These are phyloP conservation scores for Gonatopus flavifemur DNA, from an alignment of 1,140 invertebrate species.

Conservation along the genomic window DNA sequence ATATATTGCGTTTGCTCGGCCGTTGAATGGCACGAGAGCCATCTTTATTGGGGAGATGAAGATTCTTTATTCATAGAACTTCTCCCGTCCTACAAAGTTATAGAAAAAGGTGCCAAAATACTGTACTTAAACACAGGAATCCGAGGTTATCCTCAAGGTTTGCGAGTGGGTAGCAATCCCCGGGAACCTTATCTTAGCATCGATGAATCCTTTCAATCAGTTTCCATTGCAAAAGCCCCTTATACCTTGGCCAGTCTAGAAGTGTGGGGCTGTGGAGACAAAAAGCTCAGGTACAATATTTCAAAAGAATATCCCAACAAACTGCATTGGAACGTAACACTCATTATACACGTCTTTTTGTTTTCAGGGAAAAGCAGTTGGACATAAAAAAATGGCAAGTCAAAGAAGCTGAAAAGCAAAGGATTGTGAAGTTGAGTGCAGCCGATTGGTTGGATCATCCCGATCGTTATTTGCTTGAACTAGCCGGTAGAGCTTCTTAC, in stretches of 20 bases:
- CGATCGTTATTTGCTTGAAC: conserved; percentile 81
- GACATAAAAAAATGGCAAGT: conserved; percentile 91
- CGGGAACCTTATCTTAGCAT: conserved; percentile 74
- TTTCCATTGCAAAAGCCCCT: conserved; percentile 56
- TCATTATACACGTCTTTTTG: conserved; percentile 16
- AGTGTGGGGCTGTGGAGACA: conserved; percentile 85
- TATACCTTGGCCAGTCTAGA: conserved; percentile 63
- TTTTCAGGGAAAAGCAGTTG: conserved; percentile 72
- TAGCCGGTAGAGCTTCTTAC: conserved; percentile 79
- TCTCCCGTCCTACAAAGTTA: conserved; percentile 70
- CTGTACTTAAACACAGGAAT: conserved; percentile 82
- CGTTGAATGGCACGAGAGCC: conserved; percentile 83
- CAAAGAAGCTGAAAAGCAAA: conserved; percentile 79
- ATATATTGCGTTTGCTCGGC: conserved; percentile 77
- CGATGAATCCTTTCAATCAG: conserved; percentile 47
- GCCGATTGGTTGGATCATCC: conserved; percentile 91
- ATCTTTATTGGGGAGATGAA: conserved; percentile 80
- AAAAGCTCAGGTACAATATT: conserved; percentile 54
- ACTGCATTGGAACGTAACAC: neutral
- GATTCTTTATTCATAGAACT: conserved; percentile 78
- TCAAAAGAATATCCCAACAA: neutral
- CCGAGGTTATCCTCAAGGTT: conserved; percentile 80
- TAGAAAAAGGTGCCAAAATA: conserved; percentile 74
- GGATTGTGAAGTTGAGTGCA: conserved; percentile 77
- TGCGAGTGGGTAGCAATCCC: conserved; percentile 79